Conservation (phyloP, 2,113 vertebrate genomes). For the Epinephelus lanceolatus region DNA sequence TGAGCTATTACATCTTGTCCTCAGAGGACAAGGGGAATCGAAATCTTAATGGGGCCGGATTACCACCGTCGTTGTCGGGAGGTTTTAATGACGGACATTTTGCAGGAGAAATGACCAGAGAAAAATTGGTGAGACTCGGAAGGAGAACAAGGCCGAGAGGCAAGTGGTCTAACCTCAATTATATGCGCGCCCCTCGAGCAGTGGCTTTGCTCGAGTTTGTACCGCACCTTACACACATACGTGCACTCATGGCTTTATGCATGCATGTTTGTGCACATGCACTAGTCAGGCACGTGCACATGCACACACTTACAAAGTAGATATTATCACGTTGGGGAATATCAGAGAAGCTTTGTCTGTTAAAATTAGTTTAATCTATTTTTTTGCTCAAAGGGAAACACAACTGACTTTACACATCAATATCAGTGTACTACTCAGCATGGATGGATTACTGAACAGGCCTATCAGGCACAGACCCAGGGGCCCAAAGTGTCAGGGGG, state of each 20-base stretch:
- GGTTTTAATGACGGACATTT: slow-evolving; percentile 57
- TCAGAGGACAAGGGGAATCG: slow-evolving; percentile 53
- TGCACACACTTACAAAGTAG: not conserved
- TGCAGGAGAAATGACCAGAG: slow-evolving; percentile 34
- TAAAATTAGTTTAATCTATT: not conserved
- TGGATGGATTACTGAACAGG: too few relatives aligned
- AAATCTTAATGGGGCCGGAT: slow-evolving; percentile 66
- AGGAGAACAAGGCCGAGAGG: slow-evolving; percentile 38
- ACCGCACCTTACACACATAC: slow-evolving; percentile 22
- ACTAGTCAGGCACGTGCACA: not conserved
- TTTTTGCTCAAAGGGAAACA: not conserved
- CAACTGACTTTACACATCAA: too few relatives aligned
- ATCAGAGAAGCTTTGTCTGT: not conserved
- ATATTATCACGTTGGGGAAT: not conserved
- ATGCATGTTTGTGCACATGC: not conserved
- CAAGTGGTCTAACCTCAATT: slow-evolving; percentile 51
- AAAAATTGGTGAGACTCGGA: slow-evolving; percentile 16
- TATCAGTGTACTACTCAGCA: not conserved
- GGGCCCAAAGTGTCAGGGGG: too few relatives aligned
- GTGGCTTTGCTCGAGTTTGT: slow-evolving; percentile 15
- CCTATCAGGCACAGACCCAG: too few relatives aligned
- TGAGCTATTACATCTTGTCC: slow-evolving; percentile 73
- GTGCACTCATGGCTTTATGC: too few relatives aligned
- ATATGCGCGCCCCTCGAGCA: slow-evolving; percentile 1
- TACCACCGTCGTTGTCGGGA: slow-evolving; percentile 16